These are phyloP conservation scores for Momotus momota DNA, from an alignment of 2,797 vertebrate genomes.

Conservation along the genomic window DNA sequence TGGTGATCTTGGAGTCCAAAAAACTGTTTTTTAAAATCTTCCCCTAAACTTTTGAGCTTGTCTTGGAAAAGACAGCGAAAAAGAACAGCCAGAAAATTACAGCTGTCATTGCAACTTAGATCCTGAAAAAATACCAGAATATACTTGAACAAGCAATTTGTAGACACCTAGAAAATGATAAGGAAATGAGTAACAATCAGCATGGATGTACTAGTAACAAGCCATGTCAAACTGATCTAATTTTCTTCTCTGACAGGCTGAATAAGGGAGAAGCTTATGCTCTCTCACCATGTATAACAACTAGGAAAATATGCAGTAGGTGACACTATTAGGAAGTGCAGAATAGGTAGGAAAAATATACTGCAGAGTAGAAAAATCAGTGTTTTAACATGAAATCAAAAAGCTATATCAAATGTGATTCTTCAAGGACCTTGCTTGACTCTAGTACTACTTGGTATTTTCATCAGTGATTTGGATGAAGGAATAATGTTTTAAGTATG, in stretches of 20 bases:
- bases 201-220: not conserved
- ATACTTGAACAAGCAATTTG: not conserved
- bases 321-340: not conserved
- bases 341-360: not conserved
- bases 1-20: not conserved
- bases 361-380: not conserved
- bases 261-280: not conserved
- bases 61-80: not conserved
- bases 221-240: not conserved
- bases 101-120: not conserved
- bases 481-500: not conserved
- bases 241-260: constrained; percentile 13
- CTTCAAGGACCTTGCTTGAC: not conserved
- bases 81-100: not conserved
- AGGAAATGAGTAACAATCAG: not conserved
- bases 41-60: not conserved
- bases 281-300: not conserved
- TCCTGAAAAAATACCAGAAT: not conserved
- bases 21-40: not conserved
- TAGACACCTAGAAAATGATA: not conserved
- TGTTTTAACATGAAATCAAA: not conserved
- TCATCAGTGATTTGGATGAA: not conserved
- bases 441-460: not conserved
- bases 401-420: not conserved
- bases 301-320: not conserved